Percentiles rank a stretch among this genome's conserved stretches.
These are phyloP conservation scores for Listronotus bonariensis DNA, from an alignment of 1,140 invertebrate species.

Conservation along the genomic window DNA sequence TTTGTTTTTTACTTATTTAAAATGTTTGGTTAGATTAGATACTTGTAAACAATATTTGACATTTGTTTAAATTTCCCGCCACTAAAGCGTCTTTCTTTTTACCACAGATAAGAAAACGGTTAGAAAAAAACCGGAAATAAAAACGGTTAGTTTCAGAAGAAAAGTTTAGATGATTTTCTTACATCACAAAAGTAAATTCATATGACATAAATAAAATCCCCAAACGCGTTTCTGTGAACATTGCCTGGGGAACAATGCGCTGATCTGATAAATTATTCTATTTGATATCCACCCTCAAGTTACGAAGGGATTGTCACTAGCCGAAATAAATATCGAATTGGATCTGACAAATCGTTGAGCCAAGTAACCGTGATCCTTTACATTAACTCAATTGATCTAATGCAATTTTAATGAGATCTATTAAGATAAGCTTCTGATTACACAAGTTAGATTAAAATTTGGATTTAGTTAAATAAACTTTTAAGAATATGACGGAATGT, in stretches of 20 bases:
- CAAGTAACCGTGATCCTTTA: constrained; percentile 6
- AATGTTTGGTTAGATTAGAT: not conserved
- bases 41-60: not conserved
- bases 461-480: too few relatives aligned
- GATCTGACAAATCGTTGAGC: constrained; percentile 23
- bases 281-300: constrained; percentile 25
- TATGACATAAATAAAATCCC: constrained; percentile 34
- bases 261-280: constrained; percentile 37
- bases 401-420: not conserved
- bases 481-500: too few relatives aligned
- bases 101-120: too few relatives aligned
- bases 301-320: constrained; percentile 27
- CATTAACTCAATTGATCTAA: constrained; percentile 6
- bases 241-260: constrained; percentile 37
- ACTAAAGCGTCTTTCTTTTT: too few relatives aligned
- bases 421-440: too few relatives aligned
- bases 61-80: too few relatives aligned
- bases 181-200: constrained; percentile 29
- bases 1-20: too few relatives aligned
- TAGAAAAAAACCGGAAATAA: too few relatives aligned
- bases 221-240: constrained; percentile 18
- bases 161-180: not conserved
- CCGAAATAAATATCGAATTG: constrained; percentile 14
- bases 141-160: too few relatives aligned
- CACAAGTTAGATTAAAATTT: too few relatives aligned